Conservation (phyloP, 2,113 vertebrate species). For the Limanda limanda region DNA sequence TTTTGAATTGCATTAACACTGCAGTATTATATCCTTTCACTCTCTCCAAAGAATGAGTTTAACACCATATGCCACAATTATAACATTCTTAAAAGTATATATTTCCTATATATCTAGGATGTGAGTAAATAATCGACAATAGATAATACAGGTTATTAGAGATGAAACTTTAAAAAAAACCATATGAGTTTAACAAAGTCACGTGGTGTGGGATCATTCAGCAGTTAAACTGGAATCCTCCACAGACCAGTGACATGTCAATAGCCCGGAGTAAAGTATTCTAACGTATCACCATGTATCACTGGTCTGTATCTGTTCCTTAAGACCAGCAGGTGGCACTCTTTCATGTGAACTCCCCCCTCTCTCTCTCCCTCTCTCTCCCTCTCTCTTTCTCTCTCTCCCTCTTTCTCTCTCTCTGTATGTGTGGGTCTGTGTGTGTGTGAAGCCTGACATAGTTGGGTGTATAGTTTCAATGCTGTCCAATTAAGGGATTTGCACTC, state of each 20-base stretch:
- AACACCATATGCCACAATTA: neutral
- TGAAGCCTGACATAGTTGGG: slow-evolving; percentile 48
- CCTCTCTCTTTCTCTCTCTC: too few species aligned
- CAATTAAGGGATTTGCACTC: slow-evolving; percentile 65
- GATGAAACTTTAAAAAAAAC: neutral
- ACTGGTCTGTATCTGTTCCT: slow-evolving; percentile 1
- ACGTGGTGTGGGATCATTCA: neutral
- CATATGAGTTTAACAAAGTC: neutral
- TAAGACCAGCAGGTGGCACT: slow-evolving; percentile 78
- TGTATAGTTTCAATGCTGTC: slow-evolving; percentile 61
- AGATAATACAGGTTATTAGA: neutral
- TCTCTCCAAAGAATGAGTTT: neutral
- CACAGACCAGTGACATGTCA: neutral
- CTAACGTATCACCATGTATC: slow-evolving; percentile 15
- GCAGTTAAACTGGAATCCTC: neutral
- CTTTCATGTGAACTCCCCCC: slow-evolving; percentile 69
- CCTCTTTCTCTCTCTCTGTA: neutral
- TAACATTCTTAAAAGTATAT: neutral
- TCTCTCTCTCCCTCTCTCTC: too few species aligned
- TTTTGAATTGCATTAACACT: neutral
- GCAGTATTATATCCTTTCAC: neutral
- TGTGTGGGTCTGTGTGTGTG: slow-evolving; percentile 14
- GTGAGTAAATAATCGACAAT: neutral
- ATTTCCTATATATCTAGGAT: neutral
- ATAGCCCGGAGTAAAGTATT: slow-evolving; percentile 14